Base-by-base conservation (phyloP, 2,113 vertebrate species). In the Aviceda subcristata region DNA sequence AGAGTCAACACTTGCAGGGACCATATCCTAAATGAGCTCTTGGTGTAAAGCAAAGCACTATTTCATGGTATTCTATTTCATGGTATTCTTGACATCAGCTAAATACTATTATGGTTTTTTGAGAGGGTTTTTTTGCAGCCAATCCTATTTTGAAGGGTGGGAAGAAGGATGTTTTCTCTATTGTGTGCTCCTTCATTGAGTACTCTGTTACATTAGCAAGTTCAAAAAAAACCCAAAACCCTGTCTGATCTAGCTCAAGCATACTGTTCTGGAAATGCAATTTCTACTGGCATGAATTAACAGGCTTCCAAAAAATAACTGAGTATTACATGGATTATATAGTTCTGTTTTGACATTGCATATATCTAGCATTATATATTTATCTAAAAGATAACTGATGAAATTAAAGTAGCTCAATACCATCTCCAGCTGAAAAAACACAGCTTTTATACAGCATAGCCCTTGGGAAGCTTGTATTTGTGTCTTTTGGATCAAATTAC, bases 351-450 rank as follows among this genome's bases (percentile, higher is more conserved):
- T 86, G 71, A 83, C 26, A 41, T 41, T 57, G 36, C 22, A 29
- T 92, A 38, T 69, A 41, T 88, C 66, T 68, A 64, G n/a, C 39
- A 56, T 88, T 80, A 91, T 71, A 32, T 78, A 53, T 90, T 90
- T 94, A 69, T 86, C 45, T 92, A 43, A 86, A 86, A 74, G 36
- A 74, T 74, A 91, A 74, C 13, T 66, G 38, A 91, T 68, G 30
- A 66, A 84, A 91, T 69, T 79, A 76, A 92, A 92, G 55, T 79
- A 91, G 55, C 55, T 92, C 29, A 92, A 48, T 79, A 69, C n/a
- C 20, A 84, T 55, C 7, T 86, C 55, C 86, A 97, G 76, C 86
- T 94, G 85, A 57, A 77, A 92, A 88, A 95, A 41, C 75, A 85
- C 41, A 69, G 16, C 7, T 57, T 86, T 83, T 80, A 18, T 62